phyloP scores from a whole-genome alignment of 2,888 invertebrate genomes.

The Gortyna flavago region DNA sequence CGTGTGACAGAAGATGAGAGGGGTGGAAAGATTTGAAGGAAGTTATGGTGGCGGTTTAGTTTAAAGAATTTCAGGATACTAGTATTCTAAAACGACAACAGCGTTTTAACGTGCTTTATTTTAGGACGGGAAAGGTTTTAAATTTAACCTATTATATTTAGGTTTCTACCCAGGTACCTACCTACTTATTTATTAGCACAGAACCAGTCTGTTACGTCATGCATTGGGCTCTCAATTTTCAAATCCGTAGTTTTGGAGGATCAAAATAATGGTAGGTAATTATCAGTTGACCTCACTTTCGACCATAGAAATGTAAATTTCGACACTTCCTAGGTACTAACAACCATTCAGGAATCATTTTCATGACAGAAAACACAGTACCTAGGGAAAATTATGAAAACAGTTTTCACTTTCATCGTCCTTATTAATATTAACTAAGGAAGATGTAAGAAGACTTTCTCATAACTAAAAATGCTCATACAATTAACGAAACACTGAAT shows the following conservation, averaged over 20 bases:
- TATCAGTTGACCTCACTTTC: neutral
- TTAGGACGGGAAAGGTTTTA: neutral
- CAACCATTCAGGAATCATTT: neutral
- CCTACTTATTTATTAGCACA: neutral
- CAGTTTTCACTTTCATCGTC: neutral
- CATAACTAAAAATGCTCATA: neutral
- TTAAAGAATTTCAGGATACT: neutral
- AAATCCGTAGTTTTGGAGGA: neutral
- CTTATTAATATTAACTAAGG: neutral
- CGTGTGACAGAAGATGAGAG: conserved; percentile 45
- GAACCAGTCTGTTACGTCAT: neutral
- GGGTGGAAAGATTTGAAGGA: conserved; percentile 12
- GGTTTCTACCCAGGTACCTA: neutral
- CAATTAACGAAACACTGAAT: conserved; percentile 4
- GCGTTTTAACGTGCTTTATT: neutral
- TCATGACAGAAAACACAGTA: neutral
- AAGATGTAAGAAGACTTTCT: neutral
- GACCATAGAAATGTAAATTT: too few species aligned
- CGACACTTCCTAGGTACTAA: neutral
- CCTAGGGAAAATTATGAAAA: neutral
- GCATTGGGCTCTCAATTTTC: neutral
- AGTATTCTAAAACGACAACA: neutral
- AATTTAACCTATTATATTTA: neutral
- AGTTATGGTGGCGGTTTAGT: conserved; percentile 1
- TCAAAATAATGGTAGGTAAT: neutral